A percentile compares a stretch with the other conserved stretches of the same genome.
phyloP scores from a whole-genome alignment of 1,140 invertebrate species.

The Nasonia vitripennis region DNA sequence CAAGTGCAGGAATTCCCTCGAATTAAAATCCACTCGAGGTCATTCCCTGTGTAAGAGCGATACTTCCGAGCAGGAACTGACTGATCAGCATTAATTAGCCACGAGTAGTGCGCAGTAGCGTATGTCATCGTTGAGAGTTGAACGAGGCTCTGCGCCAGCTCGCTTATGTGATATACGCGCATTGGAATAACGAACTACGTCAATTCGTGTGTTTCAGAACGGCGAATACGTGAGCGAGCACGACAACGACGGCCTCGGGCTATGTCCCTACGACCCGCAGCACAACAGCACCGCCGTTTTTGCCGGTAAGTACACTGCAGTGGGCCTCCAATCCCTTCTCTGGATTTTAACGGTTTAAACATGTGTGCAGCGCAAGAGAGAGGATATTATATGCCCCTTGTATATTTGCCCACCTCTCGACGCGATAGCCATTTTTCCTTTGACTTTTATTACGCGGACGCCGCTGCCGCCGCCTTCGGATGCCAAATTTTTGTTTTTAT shows the following conservation, averaged over 20 bases:
- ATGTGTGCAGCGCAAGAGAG: not conserved
- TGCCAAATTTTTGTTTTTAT: no score
- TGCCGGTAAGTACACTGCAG: constrained; percentile 74
- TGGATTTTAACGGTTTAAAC: not conserved
- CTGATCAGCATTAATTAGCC: constrained; percentile 41
- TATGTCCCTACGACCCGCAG: constrained; percentile 93
- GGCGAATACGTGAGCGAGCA: constrained; percentile 75
- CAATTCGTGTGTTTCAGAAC: constrained; percentile 72
- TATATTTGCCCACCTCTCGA: not conserved
- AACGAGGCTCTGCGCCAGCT: not conserved
- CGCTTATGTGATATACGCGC: no score
- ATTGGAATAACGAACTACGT: constrained; percentile 31
- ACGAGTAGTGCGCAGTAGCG: constrained; percentile 4
- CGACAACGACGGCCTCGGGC: constrained; percentile 88
- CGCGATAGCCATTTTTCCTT: not conserved
- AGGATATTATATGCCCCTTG: not conserved
- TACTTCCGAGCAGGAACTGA: constrained; percentile 43
- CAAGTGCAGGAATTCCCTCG: not conserved
- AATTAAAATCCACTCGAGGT: not conserved
- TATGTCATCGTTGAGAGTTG: not conserved
- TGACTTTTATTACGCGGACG: not conserved
- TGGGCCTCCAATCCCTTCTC: not conserved
- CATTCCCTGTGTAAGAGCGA: not conserved
- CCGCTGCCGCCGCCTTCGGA: not conserved
- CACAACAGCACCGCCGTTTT: constrained; percentile 95